phyloP scores from a whole-genome alignment of 2,113 vertebrate species.

The Pygoscelis adeliae region DNA sequence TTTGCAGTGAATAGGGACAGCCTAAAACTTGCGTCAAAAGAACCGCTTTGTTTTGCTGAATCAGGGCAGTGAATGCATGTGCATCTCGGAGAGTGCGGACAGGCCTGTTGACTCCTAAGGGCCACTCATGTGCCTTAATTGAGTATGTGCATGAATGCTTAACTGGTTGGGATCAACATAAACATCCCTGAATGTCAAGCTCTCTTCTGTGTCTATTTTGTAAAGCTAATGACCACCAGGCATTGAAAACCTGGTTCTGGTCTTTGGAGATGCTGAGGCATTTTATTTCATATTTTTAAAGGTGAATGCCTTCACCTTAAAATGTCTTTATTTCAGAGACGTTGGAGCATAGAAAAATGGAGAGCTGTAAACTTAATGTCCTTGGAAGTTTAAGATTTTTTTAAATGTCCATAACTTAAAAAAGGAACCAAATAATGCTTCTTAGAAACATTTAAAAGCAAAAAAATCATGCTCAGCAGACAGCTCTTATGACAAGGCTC shows the following conservation, averaged over 20 bases:
- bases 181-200: background rate
- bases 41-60: background rate
- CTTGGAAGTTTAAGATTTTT: background rate
- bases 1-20: background rate
- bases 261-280: background rate
- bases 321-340: background rate
- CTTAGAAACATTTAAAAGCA: background rate
- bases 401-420: background rate
- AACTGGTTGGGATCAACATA: background rate
- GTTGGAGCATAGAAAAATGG: background rate
- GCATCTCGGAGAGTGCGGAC: background rate
- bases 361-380: background rate
- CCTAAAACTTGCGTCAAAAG: background rate
- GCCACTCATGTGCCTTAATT: background rate
- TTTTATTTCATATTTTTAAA: background rate
- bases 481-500: background rate
- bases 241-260: background rate
- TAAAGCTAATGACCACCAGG: background rate
- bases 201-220: background rate
- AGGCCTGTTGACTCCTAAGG: background rate
- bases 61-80: background rate
- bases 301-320: background rate
- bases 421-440: background rate
- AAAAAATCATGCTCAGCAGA: slow-evolving; percentile 11
- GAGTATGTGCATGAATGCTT: background rate